A percentile compares a stretch with the other conserved stretches of the same genome.
These are phyloP conservation scores for Esox lucius DNA, from an alignment of 2,797 vertebrate genomes.

Conservation along the genomic window DNA sequence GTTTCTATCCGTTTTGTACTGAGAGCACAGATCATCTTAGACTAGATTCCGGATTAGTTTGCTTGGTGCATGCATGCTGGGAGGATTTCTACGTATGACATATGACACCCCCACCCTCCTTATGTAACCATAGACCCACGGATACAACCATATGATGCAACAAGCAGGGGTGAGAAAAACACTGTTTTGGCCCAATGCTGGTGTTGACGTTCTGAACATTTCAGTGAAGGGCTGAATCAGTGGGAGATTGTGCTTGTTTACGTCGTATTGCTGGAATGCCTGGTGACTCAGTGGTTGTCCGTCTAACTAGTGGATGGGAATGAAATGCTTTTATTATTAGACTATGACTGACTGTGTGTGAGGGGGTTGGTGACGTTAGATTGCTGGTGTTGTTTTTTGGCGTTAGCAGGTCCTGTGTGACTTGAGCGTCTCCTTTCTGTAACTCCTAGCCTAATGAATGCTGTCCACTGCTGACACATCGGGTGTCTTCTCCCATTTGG, in stretches of 20 bases:
- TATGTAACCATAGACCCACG: constrained; percentile 42
- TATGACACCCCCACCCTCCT: constrained; percentile 28
- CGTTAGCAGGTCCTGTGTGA: constrained; percentile 22
- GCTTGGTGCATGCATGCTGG: background rate
- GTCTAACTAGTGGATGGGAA: background rate
- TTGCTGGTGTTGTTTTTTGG: constrained; percentile 42
- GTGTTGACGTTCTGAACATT: constrained; percentile 17
- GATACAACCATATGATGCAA: constrained; percentile 41
- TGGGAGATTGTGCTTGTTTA: background rate
- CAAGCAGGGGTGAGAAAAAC: constrained; percentile 22
- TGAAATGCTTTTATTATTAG: constrained; percentile 13
- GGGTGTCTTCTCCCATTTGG: background rate
- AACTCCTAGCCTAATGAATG: background rate
- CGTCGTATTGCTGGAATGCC: background rate
- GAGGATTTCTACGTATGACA: background rate
- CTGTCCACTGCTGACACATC: background rate
- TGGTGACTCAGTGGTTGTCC: constrained; percentile 13
- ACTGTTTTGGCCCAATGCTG: constrained; percentile 24
- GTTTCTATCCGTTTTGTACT: background rate
- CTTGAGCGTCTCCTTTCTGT: constrained; percentile 16
- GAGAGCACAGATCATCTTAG: background rate
- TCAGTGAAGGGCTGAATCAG: constrained; percentile 16
- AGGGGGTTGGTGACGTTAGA: constrained; percentile 16
- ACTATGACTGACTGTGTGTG: constrained; percentile 5
- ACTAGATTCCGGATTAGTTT: background rate